These are phyloP conservation scores for Ridgeia piscesae DNA, from an alignment of 1,140 invertebrate genomes.

Conservation along the genomic window DNA sequence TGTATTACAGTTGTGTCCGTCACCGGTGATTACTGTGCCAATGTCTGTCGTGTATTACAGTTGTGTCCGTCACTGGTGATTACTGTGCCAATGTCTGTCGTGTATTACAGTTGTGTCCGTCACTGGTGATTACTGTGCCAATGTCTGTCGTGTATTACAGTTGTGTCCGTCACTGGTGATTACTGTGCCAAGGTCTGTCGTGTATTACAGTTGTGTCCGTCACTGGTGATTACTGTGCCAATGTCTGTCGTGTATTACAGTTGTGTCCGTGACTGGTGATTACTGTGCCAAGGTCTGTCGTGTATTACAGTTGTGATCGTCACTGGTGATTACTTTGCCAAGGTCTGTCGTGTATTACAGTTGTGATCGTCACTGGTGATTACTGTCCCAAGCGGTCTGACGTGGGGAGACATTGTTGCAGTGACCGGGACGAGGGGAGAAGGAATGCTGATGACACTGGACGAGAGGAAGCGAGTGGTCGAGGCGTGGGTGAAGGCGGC, in stretches of 20 bases:
- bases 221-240: not conserved
- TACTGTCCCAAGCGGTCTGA: not conserved
- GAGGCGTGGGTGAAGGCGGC: constrained; percentile 68
- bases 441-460: constrained; percentile 68
- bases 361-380: constrained; percentile 2
- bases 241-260: not conserved
- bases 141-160: not conserved
- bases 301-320: not conserved
- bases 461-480: constrained; percentile 69
- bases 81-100: not conserved
- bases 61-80: not conserved
- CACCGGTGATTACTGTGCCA: not conserved
- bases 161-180: not conserved
- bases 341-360: no score
- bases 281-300: not conserved
- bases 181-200: not conserved
- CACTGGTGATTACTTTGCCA: not conserved
- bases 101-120: not conserved
- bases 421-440: constrained; percentile 79
- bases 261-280: not conserved
- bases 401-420: constrained; percentile 50
- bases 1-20: not conserved
- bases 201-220: not conserved
- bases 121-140: not conserved
- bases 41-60: not conserved